phyloP scores from a whole-genome alignment of 2,113 vertebrate species.

The Phrynocephalus versicolor region DNA sequence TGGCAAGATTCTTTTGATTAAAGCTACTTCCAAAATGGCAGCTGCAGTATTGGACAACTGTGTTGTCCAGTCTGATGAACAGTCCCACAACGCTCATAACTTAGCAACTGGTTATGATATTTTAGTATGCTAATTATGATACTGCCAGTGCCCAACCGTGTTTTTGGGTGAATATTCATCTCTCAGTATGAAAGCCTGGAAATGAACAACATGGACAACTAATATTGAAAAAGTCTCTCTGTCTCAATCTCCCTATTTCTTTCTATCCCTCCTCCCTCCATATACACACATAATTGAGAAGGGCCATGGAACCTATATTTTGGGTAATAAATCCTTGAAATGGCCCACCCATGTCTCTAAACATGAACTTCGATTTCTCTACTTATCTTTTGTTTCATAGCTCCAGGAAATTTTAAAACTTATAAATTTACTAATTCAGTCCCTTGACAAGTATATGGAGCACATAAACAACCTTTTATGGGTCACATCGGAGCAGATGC shows the following conservation, averaged over 20 bases:
- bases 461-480: conserved; percentile 23
- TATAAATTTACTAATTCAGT: conserved; percentile 23
- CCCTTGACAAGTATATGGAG: not conserved
- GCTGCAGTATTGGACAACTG: no score
- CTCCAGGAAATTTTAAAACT: not conserved
- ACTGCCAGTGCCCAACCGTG: no score
- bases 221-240: not conserved
- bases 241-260: not conserved
- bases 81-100: no score
- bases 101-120: no score
- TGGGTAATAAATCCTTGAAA: not conserved
- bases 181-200: no score
- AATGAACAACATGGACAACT: not conserved
- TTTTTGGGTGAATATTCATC: no score
- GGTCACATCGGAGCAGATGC: not conserved
- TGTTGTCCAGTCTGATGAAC: no score
- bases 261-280: not conserved
- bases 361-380: conserved; percentile 11
- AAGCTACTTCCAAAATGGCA: no score
- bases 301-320: not conserved
- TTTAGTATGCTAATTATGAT: no score
- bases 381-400: not conserved
- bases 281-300: not conserved
- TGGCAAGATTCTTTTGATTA: no score
- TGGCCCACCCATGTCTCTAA: not conserved